phyloP scores from a whole-genome alignment of 2,888 invertebrate species.

The Hirtodrosophila cameraria region DNA sequence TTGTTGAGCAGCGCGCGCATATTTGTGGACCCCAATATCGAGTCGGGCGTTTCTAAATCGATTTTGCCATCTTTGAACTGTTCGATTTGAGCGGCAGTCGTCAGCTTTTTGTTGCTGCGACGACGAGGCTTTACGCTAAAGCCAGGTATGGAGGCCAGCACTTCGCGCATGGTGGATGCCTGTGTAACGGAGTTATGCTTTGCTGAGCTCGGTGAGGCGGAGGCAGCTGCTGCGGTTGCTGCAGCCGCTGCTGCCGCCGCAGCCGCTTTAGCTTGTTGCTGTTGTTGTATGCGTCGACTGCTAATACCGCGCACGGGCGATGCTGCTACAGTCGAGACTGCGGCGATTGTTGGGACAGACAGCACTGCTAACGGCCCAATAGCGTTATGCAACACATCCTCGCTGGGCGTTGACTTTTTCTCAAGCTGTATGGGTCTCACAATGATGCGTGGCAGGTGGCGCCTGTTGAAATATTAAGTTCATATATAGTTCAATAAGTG shows the following conservation, averaged over 20 bases:
- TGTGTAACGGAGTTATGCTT: slow-evolving; percentile 81
- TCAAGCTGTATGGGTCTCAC: slow-evolving; percentile 90
- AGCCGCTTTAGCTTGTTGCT: slow-evolving; percentile 79
- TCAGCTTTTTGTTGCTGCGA: slow-evolving; percentile 91
- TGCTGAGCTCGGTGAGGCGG: slow-evolving; percentile 51
- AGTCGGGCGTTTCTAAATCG: slow-evolving; percentile 97
- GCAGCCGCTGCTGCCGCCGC: slow-evolving; percentile 68
- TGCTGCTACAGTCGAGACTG: slow-evolving; percentile 10
- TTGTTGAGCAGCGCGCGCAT: slow-evolving; percentile 94
- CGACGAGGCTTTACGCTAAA: slow-evolving; percentile 92
- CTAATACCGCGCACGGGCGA: slow-evolving; percentile 74
- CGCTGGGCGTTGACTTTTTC: slow-evolving; percentile 70
- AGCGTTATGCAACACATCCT: slow-evolving; percentile 42
- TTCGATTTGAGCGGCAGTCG: slow-evolving; percentile 95
- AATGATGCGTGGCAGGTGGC: slow-evolving; percentile 90
- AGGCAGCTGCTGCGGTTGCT: slow-evolving; percentile 70
- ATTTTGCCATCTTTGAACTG: slow-evolving; percentile 97
- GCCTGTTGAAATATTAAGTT: slow-evolving; percentile 67
- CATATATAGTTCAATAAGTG: no score
- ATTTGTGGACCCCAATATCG: slow-evolving; percentile 96
- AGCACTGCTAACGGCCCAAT: slow-evolving; percentile 21
- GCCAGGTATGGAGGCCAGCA: slow-evolving; percentile 94
- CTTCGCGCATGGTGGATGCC: slow-evolving; percentile 94
- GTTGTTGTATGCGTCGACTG: slow-evolving; percentile 80
- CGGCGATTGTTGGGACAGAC: slow-evolving; percentile 6